A percentile compares a stretch with the other conserved stretches of the same genome.
phyloP scores from a whole-genome alignment of 1,140 invertebrate genomes.

The Hyphantria cunea region DNA sequence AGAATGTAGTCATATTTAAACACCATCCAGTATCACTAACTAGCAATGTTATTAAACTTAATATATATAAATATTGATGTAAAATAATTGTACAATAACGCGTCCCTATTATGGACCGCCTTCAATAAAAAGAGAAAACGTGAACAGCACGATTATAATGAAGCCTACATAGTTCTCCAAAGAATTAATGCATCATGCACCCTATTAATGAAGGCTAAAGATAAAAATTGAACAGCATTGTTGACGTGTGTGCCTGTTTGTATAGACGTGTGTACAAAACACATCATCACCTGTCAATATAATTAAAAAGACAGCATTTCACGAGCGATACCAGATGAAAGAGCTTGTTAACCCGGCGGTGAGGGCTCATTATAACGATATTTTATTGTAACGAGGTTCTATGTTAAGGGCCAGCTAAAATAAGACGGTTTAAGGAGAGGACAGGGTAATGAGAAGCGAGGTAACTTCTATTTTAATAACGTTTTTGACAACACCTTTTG shows the following conservation, averaged over 20 bases:
- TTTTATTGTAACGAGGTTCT: conserved; percentile 55
- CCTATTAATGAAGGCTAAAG: not conserved
- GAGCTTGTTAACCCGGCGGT: conserved; percentile 53
- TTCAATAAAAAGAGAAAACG: conserved; percentile 28
- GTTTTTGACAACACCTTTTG: too few relatives aligned
- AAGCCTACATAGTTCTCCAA: not conserved
- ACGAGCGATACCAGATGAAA: conserved; percentile 51
- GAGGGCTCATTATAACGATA: conserved; percentile 53
- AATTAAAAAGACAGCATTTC: conserved; percentile 62
- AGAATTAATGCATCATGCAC: too few relatives aligned
- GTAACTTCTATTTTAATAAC: not conserved
- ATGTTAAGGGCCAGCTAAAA: conserved; percentile 27
- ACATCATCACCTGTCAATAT: conserved; percentile 61
- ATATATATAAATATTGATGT: conserved; percentile 16
- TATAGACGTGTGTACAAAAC: conserved; percentile 26
- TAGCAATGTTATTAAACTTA: not conserved
- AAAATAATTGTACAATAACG: conserved; percentile 16
- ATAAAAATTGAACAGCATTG: not conserved
- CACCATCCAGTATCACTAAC: too few relatives aligned
- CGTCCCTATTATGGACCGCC: conserved; percentile 17
- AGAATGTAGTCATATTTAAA: too few relatives aligned
- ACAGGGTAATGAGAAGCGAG: not conserved
- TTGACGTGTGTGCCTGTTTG: not conserved
- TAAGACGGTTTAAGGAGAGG: conserved; percentile 10
- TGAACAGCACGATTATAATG: conserved; percentile 12